These are phyloP conservation scores for Danaus melanippus DNA, from an alignment of 1,140 invertebrate genomes.

Conservation along the genomic window DNA sequence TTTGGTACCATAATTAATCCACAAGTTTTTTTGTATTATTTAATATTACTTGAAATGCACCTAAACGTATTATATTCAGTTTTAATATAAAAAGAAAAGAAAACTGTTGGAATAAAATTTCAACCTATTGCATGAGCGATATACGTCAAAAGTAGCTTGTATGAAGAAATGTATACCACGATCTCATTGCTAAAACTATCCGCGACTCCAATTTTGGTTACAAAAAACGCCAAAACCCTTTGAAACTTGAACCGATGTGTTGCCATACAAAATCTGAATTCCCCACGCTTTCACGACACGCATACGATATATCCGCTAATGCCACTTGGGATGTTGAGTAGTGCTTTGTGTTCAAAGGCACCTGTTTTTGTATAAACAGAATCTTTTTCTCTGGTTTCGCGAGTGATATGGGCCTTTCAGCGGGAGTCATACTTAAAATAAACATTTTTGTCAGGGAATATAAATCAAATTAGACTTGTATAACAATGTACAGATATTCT, in stretches of 20 bases:
- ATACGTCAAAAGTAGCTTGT: too few species aligned
- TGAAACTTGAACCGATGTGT: constrained; percentile 53
- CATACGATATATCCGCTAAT: constrained; percentile 64
- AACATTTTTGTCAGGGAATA: not conserved
- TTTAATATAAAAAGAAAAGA: too few species aligned
- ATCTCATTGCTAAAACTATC: not conserved
- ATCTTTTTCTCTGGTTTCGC: constrained; percentile 45
- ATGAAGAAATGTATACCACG: too few species aligned
- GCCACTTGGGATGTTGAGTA: constrained; percentile 58
- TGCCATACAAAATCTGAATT: constrained; percentile 58
- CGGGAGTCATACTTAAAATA: constrained; percentile 3
- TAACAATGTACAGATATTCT: too few species aligned
- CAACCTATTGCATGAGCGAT: too few species aligned
- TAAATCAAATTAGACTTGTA: too few species aligned
- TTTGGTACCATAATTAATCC: too few species aligned
- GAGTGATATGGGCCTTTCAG: constrained; percentile 30
- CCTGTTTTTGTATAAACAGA: constrained; percentile 61
- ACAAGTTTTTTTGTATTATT: too few species aligned
- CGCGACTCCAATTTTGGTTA: constrained; percentile 5
- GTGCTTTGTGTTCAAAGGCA: constrained; percentile 65
- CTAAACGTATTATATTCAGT: too few species aligned
- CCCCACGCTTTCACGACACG: constrained; percentile 63
- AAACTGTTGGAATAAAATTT: too few species aligned
- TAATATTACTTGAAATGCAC: too few species aligned
- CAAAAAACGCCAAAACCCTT: constrained; percentile 42